Percentiles rank a stretch among this genome's conserved stretches.
phyloP scores from a whole-genome alignment of 1,140 invertebrate species.

The Drosophila mauritiana region DNA sequence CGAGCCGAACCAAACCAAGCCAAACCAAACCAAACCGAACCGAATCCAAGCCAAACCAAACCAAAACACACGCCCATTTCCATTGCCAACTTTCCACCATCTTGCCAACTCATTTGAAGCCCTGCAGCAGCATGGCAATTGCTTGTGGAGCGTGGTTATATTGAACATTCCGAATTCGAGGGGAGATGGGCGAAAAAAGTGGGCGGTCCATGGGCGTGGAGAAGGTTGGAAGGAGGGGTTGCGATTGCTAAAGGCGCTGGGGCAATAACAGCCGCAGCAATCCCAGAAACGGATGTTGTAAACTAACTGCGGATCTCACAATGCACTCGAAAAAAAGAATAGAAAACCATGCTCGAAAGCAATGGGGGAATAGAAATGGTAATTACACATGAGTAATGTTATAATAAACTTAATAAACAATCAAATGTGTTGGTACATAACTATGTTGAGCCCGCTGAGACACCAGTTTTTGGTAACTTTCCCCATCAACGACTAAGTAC shows the following conservation, averaged over 20 bases:
- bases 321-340: conserved; percentile 4
- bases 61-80: background rate
- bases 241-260: conserved; percentile 27
- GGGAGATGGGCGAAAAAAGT: too few species aligned
- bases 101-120: conserved; percentile 50
- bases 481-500: too few species aligned
- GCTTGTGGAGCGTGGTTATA: conserved; percentile 44
- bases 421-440: too few species aligned
- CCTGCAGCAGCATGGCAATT: conserved; percentile 45
- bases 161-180: conserved; percentile 41
- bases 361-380: background rate
- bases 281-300: conserved; percentile 28
- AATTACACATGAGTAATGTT: background rate
- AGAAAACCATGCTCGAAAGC: background rate
- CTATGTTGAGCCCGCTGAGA: too few species aligned
- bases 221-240: background rate
- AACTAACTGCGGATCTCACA: conserved; percentile 34
- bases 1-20: background rate
- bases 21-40: background rate
- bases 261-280: conserved; percentile 39
- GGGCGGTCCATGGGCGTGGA: conserved; percentile 1
- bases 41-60: background rate
- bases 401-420: too few species aligned
- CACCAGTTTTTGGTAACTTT: too few species aligned
- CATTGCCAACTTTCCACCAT: conserved; percentile 41